Evolutionary conservation across 2,113 vertebrate species (phyloP).

Genomic region (Ia io): DNA sequence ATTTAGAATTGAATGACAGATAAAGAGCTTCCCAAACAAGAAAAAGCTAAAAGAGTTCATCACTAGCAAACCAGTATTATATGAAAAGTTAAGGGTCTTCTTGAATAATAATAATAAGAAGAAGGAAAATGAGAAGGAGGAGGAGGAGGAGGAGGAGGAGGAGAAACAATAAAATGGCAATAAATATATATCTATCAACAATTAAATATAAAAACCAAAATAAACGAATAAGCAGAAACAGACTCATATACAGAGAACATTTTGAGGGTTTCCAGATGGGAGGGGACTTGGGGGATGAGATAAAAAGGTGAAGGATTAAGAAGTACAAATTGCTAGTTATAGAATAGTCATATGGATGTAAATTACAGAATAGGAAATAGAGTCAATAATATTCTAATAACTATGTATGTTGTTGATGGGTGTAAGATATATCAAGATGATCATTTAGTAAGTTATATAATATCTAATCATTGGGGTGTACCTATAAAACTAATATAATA

Average conservation of each 20-base stretch:
- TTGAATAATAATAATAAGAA: too few species aligned
- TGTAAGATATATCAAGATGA: background rate
- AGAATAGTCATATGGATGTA: background rate
- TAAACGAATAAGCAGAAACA: background rate
- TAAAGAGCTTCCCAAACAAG: background rate
- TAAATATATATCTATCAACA: background rate
- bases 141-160: background rate
- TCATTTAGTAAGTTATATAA: background rate
- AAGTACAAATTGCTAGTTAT: background rate
- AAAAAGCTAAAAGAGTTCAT: background rate
- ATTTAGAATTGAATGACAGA: background rate
- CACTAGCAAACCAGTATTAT: background rate
- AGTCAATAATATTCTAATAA: background rate
- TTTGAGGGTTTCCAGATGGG: background rate
- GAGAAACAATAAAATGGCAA: background rate
- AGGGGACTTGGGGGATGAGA: background rate
- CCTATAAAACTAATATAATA: background rate
- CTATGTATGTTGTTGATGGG: background rate
- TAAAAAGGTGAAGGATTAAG: background rate
- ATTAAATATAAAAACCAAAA: background rate
- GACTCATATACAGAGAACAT: background rate
- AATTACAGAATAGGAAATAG: background rate
- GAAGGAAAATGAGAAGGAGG: too few species aligned
- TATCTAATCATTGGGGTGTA: background rate
- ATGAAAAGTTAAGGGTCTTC: background rate